Evolutionary conservation across 2,888 invertebrate genomes (phyloP).

Genomic region (Sphaerophoria rueppellii): DNA sequence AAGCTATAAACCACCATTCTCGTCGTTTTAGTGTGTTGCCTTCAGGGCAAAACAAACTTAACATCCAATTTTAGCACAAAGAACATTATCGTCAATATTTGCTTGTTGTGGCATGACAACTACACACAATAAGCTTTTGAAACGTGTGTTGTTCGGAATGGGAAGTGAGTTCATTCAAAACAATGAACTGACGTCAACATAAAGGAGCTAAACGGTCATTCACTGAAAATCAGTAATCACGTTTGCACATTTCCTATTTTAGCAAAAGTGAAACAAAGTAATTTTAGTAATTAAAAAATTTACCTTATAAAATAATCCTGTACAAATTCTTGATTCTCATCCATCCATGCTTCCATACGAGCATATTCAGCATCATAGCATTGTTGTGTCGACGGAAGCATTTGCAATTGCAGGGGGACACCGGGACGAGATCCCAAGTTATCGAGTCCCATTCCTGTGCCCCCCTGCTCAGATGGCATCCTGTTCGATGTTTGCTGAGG

Average conservation of each 20-base stretch:
- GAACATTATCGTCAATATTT: slow-evolving; percentile 4
- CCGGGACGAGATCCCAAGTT: slow-evolving; percentile 82
- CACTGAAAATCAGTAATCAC: slow-evolving; percentile 10
- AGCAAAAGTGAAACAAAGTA: background rate
- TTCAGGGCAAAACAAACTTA: slow-evolving; percentile 16
- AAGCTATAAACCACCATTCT: too few species aligned
- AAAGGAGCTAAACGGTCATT: slow-evolving; percentile 12
- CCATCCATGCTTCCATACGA: slow-evolving; percentile 96
- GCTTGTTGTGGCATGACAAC: background rate
- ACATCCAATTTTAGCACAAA: slow-evolving; percentile 32
- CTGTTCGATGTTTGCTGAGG: slow-evolving; percentile 84
- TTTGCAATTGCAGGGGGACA: slow-evolving; percentile 82
- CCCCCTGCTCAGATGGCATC: slow-evolving; percentile 86
- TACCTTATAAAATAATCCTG: slow-evolving; percentile 97
- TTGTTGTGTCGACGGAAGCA: slow-evolving; percentile 79
- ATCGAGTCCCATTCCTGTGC: slow-evolving; percentile 86
- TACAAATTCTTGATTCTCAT: slow-evolving; percentile 97
- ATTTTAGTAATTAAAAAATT: background rate
- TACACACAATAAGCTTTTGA: slow-evolving; percentile 20
- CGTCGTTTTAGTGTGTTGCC: background rate
- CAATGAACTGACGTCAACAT: background rate
- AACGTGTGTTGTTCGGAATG: background rate
- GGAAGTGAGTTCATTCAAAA: background rate
- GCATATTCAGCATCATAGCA: slow-evolving; percentile 93
- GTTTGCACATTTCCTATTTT: slow-evolving; percentile 1